Evolutionary conservation across 1,140 invertebrate genomes (phyloP), one percentile per base, ranked within the genome.

Genomic region (Drosophila repleta): DNA sequence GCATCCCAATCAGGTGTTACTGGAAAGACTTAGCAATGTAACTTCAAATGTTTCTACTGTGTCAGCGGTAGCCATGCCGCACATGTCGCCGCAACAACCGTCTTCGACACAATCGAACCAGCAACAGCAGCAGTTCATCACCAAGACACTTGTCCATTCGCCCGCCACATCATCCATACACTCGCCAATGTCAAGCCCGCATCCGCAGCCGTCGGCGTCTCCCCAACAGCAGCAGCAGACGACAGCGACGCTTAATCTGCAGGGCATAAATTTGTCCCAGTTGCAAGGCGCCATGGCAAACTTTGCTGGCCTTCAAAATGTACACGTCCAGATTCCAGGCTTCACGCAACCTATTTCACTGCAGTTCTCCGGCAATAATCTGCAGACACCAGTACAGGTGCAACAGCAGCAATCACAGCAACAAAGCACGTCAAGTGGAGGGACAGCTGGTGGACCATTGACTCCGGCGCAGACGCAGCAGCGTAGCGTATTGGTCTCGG

Each of bases 321-420:
- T 96, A 52, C 94, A 95, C 91, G 94, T 95, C 35, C 96, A 96
- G 83, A 95, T 96, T 77, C 95, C 95, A 15, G 95, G 96, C 41
- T 93, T 96, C 41, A 93, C 95, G 11, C 95, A 96, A 74, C 95
- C 96, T 10, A 96, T 97, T 79, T 96, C 96, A 29, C 92, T 96
- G 78, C 95, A 96, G 24, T 91, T 96, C 52, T 90, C 90, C 13
- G 95, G 79, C 4, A 95, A 87, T 21, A 78, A 63, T 37, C 84
- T 57, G 87, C 93, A 63, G 29, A 18, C 43, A 95, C 64, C 94
- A 94, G 41, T 11, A 11, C 81, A 39, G 52, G 68, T 26, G 71
- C 91, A 37, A 90, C 92, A 51, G 51, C 91, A 92, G 52, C 91
- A 93, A 69, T 92, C 92, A 66, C 26, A 76, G 51, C 66, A 77